Conservation (phyloP, 2,113 vertebrate species). For the Heterotilapia buettikoferi region DNA sequence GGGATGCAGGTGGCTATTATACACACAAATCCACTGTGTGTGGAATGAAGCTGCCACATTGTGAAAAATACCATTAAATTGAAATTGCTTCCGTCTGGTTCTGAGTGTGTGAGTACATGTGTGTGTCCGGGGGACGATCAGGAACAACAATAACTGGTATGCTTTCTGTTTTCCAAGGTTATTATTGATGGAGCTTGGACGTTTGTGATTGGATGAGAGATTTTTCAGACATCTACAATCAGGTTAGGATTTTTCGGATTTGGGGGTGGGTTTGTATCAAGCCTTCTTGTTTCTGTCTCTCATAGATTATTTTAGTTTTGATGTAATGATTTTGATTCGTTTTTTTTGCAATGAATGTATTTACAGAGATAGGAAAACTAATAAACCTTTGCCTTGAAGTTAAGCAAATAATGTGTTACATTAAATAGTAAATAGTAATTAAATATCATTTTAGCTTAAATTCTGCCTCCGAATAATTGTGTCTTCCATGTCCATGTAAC, state of each 20-base stretch:
- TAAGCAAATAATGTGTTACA: background rate
- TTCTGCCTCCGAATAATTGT: background rate
- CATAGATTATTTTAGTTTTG: background rate
- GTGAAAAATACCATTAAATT: conserved; percentile 64
- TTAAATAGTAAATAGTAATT: background rate
- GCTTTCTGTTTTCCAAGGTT: background rate
- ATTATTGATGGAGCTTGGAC: background rate
- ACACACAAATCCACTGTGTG: background rate
- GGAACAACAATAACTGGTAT: conserved; percentile 2
- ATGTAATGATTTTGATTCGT: background rate
- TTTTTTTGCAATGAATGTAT: background rate
- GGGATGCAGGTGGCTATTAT: conserved; percentile 52
- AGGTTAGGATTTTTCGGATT: background rate
- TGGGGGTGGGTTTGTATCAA: background rate
- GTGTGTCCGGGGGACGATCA: conserved; percentile 14
- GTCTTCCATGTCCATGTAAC: background rate
- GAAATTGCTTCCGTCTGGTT: conserved; percentile 57
- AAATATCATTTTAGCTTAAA: background rate
- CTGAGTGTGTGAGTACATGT: background rate
- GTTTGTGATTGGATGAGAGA: background rate
- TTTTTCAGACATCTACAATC: background rate
- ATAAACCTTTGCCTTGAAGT: background rate
- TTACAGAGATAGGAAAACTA: background rate
- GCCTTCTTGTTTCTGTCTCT: background rate
- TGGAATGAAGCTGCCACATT: conserved; percentile 42